phyloP scores from a whole-genome alignment of 1,140 invertebrate species.

The Lucilia sericata region DNA sequence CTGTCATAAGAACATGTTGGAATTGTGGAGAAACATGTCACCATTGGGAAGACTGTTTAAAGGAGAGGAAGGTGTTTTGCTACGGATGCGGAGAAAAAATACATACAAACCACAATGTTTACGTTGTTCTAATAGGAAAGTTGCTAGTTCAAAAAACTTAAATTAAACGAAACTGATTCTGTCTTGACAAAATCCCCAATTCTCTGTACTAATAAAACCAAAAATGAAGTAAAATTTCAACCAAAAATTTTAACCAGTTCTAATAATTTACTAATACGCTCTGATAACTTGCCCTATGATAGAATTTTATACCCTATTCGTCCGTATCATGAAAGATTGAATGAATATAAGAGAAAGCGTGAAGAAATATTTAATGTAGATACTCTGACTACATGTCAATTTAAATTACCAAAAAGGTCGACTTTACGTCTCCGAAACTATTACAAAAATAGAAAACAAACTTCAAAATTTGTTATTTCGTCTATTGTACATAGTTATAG shows the following conservation, averaged over 20 bases:
- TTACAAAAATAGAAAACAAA: neutral
- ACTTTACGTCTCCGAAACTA: neutral
- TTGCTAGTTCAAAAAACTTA: neutral
- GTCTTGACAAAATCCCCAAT: neutral
- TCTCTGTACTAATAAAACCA: neutral
- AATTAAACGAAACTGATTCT: neutral
- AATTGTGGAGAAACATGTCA: conserved; percentile 39
- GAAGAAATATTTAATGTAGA: neutral
- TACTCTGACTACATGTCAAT: neutral
- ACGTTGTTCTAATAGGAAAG: neutral
- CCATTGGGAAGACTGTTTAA: conserved; percentile 32
- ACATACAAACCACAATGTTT: conserved; percentile 20
- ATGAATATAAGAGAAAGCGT: neutral
- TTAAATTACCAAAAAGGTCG: neutral
- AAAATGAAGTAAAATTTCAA: neutral
- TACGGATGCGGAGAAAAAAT: conserved; percentile 33
- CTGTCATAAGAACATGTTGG: conserved; percentile 6
- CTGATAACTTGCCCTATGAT: neutral
- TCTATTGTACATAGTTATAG: neutral
- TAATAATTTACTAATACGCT: neutral
- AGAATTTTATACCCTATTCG: neutral
- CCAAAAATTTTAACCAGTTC: neutral
- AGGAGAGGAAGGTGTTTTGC: conserved; percentile 37
- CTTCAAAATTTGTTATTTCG: neutral
- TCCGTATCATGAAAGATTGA: neutral